Evolutionary conservation across 2,888 invertebrate genomes (phyloP).

Genomic region (Ichneumon xanthorius): DNA sequence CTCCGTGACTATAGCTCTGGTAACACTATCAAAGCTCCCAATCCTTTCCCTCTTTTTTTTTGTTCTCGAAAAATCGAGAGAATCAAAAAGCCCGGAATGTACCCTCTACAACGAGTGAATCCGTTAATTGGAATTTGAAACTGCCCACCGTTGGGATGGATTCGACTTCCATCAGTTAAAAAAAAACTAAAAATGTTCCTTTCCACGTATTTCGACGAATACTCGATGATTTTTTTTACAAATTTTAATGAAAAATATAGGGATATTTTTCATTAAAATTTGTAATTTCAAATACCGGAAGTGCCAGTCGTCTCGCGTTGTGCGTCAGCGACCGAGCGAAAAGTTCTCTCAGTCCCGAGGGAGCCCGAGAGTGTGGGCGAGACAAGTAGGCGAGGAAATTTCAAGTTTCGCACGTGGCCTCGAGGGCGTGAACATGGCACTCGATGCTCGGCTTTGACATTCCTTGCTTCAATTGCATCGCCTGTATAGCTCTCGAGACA

Average conservation of each 20-base stretch:
- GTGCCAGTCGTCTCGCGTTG: no score
- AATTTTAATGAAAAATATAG: no score
- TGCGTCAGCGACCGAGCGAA: neutral
- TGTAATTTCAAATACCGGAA: neutral
- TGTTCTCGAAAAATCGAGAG: neutral
- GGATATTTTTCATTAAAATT: no score
- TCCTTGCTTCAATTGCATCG: neutral
- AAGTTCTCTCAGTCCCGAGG: neutral
- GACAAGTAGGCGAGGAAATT: conserved; percentile 8
- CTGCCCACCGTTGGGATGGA: neutral
- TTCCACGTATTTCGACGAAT: no score
- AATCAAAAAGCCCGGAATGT: neutral
- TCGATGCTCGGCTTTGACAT: conserved; percentile 17
- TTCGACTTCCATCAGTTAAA: no score
- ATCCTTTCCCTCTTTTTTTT: neutral
- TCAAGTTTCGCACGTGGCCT: conserved; percentile 8
- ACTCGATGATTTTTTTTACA: no score
- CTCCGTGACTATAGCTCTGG: neutral
- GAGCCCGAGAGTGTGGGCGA: neutral
- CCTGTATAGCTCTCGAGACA: conserved; percentile 1
- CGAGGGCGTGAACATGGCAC: conserved; percentile 7
- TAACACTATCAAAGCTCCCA: neutral
- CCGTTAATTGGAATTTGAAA: conserved; percentile 9
- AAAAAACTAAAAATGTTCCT: no score
- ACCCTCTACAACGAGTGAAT: neutral